Evolutionary conservation across 2,888 invertebrate species (phyloP).

Genomic region (Trimorus sp.): DNA sequence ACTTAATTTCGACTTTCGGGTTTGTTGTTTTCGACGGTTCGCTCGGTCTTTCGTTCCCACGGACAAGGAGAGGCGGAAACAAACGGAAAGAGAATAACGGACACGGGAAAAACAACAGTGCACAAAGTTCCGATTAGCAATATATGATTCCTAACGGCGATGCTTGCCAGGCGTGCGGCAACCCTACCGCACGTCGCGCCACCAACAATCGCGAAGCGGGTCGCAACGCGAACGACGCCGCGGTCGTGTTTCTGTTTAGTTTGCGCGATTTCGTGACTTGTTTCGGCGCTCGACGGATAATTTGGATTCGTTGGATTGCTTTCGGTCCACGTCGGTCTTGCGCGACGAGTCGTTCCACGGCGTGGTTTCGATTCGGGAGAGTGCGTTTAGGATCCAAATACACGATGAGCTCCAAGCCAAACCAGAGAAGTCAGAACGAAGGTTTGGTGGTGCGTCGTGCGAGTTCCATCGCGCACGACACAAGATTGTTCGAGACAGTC

Average conservation of each 20-base stretch:
- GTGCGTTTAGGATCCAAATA: slow-evolving; percentile 69
- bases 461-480: slow-evolving; percentile 46
- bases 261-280: slow-evolving; percentile 14
- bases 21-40: slow-evolving; percentile 37
- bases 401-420: slow-evolving; percentile 61
- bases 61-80: too few relatives aligned
- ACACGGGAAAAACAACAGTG: slow-evolving; percentile 27
- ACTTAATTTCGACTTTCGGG: too few relatives aligned
- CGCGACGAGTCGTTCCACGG: slow-evolving; percentile 60
- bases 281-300: slow-evolving; percentile 18
- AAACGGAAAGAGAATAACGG: too few relatives aligned
- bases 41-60: slow-evolving; percentile 57
- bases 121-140: slow-evolving; percentile 70
- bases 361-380: slow-evolving; percentile 79
- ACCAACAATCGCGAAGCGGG: slow-evolving; percentile 26
- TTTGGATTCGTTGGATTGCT: slow-evolving; percentile 36
- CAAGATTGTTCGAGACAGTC: slow-evolving; percentile 36
- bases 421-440: slow-evolving; percentile 42
- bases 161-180: slow-evolving; percentile 74
- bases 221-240: slow-evolving; percentile 17
- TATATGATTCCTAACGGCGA: slow-evolving; percentile 77
- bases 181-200: slow-evolving; percentile 69
- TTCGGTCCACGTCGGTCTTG: slow-evolving; percentile 55
- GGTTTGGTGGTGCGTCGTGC: slow-evolving; percentile 36
- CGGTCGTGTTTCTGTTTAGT: slow-evolving; percentile 30